A percentile compares a stretch with the other conserved stretches of the same genome.
Conservation (phyloP, 1,140 invertebrate species). For the Metopolophium dirhodum region DNA sequence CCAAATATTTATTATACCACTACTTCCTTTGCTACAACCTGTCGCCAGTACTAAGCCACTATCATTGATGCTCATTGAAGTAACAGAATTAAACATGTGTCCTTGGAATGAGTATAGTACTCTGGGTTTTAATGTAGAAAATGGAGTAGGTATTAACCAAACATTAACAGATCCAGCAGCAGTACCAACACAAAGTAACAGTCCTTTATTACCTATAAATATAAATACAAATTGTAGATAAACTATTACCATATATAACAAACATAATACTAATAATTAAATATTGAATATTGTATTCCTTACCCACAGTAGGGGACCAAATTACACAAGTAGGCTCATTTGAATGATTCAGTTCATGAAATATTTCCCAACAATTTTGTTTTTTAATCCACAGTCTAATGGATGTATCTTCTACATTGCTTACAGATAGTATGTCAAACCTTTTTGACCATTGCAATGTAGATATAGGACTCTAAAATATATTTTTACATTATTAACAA, state of each 20-base stretch:
- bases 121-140: slow-evolving; percentile 61
- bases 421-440: slow-evolving; percentile 66
- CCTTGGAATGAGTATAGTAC: slow-evolving; percentile 66
- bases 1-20: slow-evolving; percentile 72
- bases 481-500: not conserved
- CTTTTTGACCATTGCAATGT: slow-evolving; percentile 67
- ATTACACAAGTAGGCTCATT: slow-evolving; percentile 64
- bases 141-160: slow-evolving; percentile 64
- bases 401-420: slow-evolving; percentile 64
- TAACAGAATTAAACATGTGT: slow-evolving; percentile 67
- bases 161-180: slow-evolving; percentile 67
- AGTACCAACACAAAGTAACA: slow-evolving; percentile 65
- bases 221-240: not conserved
- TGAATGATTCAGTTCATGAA: slow-evolving; percentile 63
- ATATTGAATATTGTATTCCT: slow-evolving; percentile 8
- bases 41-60: slow-evolving; percentile 68
- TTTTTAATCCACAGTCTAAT: slow-evolving; percentile 66
- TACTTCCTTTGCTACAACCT: slow-evolving; percentile 65
- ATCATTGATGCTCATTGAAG: slow-evolving; percentile 66
- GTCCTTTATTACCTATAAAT: slow-evolving; percentile 37
- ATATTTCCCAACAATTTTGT: slow-evolving; percentile 62
- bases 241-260: not conserved
- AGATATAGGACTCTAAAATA: slow-evolving; percentile 62
- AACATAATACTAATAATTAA: not conserved
- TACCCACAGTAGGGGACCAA: slow-evolving; percentile 66